phyloP scores from a whole-genome alignment of 2,113 vertebrate species.

The Pogona vitticeps region DNA sequence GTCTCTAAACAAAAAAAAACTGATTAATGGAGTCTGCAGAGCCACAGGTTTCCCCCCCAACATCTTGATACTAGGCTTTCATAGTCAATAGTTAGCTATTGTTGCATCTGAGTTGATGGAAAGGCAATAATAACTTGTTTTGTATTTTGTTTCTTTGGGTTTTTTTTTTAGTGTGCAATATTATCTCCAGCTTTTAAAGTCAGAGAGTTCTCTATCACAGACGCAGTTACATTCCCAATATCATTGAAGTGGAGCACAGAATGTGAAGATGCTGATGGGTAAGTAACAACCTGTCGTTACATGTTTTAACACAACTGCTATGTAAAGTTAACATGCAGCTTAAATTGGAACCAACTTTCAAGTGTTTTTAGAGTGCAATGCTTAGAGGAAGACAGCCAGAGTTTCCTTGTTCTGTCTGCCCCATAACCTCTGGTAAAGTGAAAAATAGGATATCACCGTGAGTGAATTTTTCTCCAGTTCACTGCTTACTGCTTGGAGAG shows the following conservation, averaged over 20 bases:
- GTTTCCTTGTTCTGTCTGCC: neutral
- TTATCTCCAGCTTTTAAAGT: conserved; percentile 99
- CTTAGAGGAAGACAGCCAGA: neutral
- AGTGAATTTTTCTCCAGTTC: neutral
- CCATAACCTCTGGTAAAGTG: neutral
- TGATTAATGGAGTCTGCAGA: neutral
- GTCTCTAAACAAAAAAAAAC: too few species aligned
- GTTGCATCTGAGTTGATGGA: neutral
- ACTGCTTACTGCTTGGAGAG: neutral
- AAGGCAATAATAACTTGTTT: neutral
- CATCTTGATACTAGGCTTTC: neutral
- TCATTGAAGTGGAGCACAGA: conserved; percentile 95
- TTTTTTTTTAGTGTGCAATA: conserved; percentile 89
- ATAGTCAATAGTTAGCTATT: conserved; percentile 1
- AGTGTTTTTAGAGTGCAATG: neutral
- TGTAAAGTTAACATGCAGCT: neutral
- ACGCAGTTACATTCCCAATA: conserved; percentile 89
- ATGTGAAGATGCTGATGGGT: conserved; percentile 92
- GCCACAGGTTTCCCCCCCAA: neutral
- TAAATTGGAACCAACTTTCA: neutral
- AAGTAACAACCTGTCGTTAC: conserved; percentile 11
- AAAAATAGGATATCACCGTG: neutral
- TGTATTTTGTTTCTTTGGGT: conserved; percentile 9
- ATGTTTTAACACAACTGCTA: neutral
- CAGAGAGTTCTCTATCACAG: conserved; percentile 96